A percentile compares a stretch with the other conserved stretches of the same genome.
Conservation (phyloP, 1,140 invertebrate genomes). For the Apis laboriosa region DNA sequence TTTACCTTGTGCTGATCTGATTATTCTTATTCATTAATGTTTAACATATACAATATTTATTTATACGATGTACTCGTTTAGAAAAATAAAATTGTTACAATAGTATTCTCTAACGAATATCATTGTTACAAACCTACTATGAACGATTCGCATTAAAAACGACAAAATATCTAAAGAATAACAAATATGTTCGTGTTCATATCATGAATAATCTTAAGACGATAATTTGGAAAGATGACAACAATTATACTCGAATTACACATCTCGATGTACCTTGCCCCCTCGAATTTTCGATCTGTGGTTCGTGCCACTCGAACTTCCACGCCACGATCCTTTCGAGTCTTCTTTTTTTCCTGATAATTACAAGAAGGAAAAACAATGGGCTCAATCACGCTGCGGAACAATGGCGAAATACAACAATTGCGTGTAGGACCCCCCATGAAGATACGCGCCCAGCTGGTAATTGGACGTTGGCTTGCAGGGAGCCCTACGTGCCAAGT, state of each 20-base stretch:
- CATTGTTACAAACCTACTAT: too few species aligned
- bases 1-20: not conserved
- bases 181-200: too few species aligned
- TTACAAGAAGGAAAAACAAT: slow-evolving; percentile 79
- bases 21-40: not conserved
- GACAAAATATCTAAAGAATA: too few species aligned
- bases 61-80: too few species aligned
- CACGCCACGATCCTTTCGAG: slow-evolving; percentile 21
- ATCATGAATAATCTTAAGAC: too few species aligned
- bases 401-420: slow-evolving; percentile 80
- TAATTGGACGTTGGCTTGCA: slow-evolving; percentile 77
- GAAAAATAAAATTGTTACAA: too few species aligned
- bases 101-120: too few species aligned
- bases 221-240: too few species aligned
- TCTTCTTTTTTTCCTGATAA: slow-evolving; percentile 68
- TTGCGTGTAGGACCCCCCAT: slow-evolving; percentile 80
- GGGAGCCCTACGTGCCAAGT: slow-evolving; percentile 79
- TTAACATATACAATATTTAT: not conserved
- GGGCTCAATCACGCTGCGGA: slow-evolving; percentile 77
- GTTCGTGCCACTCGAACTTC: slow-evolving; percentile 29
- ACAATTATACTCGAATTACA: not conserved
- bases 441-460: slow-evolving; percentile 77
- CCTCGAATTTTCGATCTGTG: not conserved
- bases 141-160: too few species aligned
- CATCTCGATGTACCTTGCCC: not conserved